Evolutionary conservation across 2,113 vertebrate species (phyloP).

Genomic region (Guaruba guarouba): DNA sequence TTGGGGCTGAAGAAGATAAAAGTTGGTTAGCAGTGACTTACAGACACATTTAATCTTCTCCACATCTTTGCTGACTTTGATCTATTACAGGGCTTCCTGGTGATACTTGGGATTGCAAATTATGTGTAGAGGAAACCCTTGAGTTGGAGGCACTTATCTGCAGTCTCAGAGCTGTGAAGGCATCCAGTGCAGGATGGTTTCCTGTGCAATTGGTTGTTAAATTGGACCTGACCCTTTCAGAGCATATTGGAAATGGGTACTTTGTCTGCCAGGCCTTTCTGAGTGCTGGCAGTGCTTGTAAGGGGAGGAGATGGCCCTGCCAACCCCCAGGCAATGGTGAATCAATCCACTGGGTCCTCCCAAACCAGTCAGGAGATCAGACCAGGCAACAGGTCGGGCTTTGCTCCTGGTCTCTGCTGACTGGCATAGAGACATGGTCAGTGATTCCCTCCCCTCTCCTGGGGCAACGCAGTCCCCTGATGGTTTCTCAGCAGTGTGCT

Average conservation of each 20-base stretch:
- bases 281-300: not conserved
- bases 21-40: not conserved
- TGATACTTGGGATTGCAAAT: not conserved
- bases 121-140: not conserved
- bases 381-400: not conserved
- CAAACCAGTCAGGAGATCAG: not conserved
- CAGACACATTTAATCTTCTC: not conserved
- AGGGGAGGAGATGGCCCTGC: not conserved
- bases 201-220: not conserved
- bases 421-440: not conserved
- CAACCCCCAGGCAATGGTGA: not conserved
- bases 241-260: not conserved
- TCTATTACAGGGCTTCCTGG: not conserved
- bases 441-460: not conserved
- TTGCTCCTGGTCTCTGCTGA: not conserved
- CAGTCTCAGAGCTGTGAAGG: not conserved
- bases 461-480: not conserved
- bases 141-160: not conserved
- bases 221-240: not conserved
- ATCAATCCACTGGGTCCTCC: not conserved
- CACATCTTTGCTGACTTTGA: not conserved
- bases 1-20: not conserved
- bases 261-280: not conserved
- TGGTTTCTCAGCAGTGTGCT: not conserved
- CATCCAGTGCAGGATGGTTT: fast-evolving